Base-by-base conservation (phyloP, 1,140 invertebrate genomes). In the Aradophagus sp. region DNA sequence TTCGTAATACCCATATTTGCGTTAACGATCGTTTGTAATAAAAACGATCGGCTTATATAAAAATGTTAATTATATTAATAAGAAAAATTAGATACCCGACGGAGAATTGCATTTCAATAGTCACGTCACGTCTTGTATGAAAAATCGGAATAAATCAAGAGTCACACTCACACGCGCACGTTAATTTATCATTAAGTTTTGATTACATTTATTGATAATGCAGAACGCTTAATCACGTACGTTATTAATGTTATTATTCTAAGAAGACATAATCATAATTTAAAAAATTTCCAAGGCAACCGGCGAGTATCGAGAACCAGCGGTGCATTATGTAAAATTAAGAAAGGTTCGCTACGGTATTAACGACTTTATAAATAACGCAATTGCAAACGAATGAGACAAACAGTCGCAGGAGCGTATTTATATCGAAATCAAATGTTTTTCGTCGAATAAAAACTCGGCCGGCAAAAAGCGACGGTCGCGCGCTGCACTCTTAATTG, bases 1-100 rank as follows among this genome's bases (percentile, higher is more conserved):
- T 29, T 20, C 26, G 41, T 56, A 50, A 69, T 61, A 55, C 10
- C 48, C 56, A 61, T 61, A 55, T 26, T 68, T 68, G 34, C 13
- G 16, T 32, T 55, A 68, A 61, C 47, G 47, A 48, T 23, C 48
- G 39, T 50, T 56, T 50, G 42, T 62, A 44, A 69, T 48, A 56
- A 69, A 69, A 69, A 62, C 48, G 27, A 50, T 58, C 31, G 36
- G 66, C 48, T 62, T 62, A 69, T 69, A 69, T 55, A 50, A 69
- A 69, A 69, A 69, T 69, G 66, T 56, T 69, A 62, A 69, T 69
- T 69, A 56, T 62, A 69, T 62, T 69, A 69, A 69, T 56, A 62
- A 62, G 48, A 69, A 62, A 69, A 62, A 62, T 62, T 59, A 69
- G 29, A 56, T 62, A 69, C 44, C 14, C 26, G 20, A 15, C 1